These are phyloP conservation scores for Geococcyx californianus DNA, from an alignment of 2,113 vertebrate species.

Conservation along the genomic window DNA sequence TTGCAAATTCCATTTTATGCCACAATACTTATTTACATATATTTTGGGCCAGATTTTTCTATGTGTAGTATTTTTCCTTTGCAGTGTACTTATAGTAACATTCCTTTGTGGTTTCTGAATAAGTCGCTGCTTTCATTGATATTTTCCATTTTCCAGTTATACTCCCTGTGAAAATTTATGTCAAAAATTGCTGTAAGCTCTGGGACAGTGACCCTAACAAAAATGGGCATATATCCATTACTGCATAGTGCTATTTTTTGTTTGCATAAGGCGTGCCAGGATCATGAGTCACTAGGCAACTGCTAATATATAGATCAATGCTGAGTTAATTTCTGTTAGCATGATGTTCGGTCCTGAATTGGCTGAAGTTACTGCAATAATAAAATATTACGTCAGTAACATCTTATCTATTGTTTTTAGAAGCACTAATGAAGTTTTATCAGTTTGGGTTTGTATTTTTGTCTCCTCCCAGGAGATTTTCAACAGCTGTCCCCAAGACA, in stretches of 20 bases:
- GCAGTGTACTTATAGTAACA: neutral
- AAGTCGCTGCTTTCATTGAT: neutral
- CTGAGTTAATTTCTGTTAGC: constrained; percentile 43
- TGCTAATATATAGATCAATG: constrained; percentile 56
- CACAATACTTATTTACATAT: neutral
- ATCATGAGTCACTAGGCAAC: constrained; percentile 50
- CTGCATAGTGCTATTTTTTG: constrained; percentile 47
- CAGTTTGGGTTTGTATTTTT: neutral
- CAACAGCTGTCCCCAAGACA: neutral
- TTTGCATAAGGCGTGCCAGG: constrained; percentile 24
- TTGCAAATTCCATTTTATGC: neutral
- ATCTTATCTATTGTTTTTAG: neutral
- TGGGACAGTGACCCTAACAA: neutral
- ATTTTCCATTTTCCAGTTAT: neutral
- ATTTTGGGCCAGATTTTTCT: neutral
- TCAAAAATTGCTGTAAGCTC: neutral
- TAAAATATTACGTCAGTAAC: neutral
- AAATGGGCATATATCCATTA: neutral
- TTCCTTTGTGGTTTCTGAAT: neutral
- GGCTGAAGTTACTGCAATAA: neutral
- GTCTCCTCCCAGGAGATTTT: neutral
- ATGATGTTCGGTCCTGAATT: neutral
- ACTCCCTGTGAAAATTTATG: neutral
- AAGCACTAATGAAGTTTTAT: neutral
- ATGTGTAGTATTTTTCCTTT: rapidly evolving